Percentiles rank a stretch among this genome's conserved stretches.
Evolutionary conservation across 1,140 invertebrate genomes (phyloP).

Genomic region (Lordiphosa collinella): DNA sequence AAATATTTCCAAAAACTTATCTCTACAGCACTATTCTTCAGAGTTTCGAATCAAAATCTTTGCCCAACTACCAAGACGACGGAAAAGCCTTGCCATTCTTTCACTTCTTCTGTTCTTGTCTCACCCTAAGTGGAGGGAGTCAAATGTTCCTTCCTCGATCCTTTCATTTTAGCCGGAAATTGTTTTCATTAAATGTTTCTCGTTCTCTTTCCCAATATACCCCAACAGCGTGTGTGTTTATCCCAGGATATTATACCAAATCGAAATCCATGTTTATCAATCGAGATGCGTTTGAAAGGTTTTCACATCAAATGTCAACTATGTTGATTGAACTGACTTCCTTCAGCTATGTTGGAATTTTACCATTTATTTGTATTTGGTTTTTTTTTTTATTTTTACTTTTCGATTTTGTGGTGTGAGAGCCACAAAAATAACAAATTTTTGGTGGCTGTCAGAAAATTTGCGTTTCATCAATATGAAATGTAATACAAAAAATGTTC

Average conservation of each 20-base stretch:
- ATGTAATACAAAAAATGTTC: conserved; percentile 17
- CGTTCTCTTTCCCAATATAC: neutral
- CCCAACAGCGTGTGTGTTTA: conserved; percentile 7
- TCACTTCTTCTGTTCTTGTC: no score
- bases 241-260: conserved; percentile 4
- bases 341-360: conserved; percentile 26
- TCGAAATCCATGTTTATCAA: conserved; percentile 28
- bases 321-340: conserved; percentile 56
- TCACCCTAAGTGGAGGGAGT: no score
- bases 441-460: conserved; percentile 14
- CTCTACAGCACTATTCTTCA: no score
- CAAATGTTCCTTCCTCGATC: no score
- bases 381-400: conserved; percentile 5
- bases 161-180: no score
- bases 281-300: conserved; percentile 43
- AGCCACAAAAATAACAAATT: conserved; percentile 26
- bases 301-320: conserved; percentile 50
- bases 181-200: neutral
- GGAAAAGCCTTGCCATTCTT: no score
- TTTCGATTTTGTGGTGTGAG: neutral
- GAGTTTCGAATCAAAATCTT: no score
- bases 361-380: conserved; percentile 1
- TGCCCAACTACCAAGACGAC: no score
- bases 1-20: no score
- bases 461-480: conserved; percentile 42